Base-by-base conservation (phyloP, 2,113 vertebrate genomes). In the Dendrocopos noguchii region DNA sequence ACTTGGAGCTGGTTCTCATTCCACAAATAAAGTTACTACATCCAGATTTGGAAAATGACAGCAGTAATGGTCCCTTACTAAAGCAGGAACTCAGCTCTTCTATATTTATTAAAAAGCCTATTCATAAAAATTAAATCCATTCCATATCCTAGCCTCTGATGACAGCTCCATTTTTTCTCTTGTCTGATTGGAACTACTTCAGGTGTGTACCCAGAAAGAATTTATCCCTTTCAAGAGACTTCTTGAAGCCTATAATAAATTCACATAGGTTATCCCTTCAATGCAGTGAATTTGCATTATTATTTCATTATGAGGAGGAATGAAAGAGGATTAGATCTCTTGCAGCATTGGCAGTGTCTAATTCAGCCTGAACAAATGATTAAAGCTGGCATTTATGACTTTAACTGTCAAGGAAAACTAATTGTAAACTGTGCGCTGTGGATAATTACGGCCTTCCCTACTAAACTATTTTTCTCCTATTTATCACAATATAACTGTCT, bases 41-140 rank as follows among this genome's bases (percentile, higher is more conserved):
- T 95, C 84, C 93, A 95, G 91, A 96, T 97, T 97, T 96, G 76
- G 93, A 96, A 97, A 97, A 95, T 89, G 94, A 97, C 95, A 97
- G 95, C 88, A 94, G 47, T 96, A 97, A 97, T 97, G 96, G 92
- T 95, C 93, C 81, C 80, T 46, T 72, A 93, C 92, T 93, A 97
- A 95, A 95, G 87, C 95, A 97, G 91, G 95, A 97, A 91, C 91
- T 97, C 97, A 97, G 92, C 76, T 93, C 93, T 97, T 95, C 97
- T 97, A 96, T 96, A 97, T 87, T 97, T 98, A 97, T 97, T 98
- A 96, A 97, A 97, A 98, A 97, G 93, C 87, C 96, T 97, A 98
- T 97, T 98, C 97, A 97, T 97, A 98, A 95, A 98, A 98, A 98
- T 98, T 97, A 98, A 98, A 97, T 97, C 96, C 95, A 97, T 97